Percentiles rank a stretch among this genome's conserved stretches.
Evolutionary conservation across 2,888 invertebrate genomes (phyloP).

Genomic region (Apeira syringaria): DNA sequence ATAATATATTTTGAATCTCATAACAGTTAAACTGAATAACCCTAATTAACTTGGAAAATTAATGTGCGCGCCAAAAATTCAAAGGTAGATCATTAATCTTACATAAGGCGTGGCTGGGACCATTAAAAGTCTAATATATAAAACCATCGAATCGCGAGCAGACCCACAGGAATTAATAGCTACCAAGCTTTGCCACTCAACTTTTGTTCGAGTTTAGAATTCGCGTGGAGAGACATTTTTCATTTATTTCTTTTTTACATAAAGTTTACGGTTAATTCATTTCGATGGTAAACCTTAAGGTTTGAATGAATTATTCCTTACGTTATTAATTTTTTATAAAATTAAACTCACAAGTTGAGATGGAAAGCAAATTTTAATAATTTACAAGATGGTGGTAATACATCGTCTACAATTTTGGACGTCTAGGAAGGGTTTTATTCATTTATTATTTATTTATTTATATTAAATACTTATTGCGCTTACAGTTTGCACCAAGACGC

Average conservation of each 20-base stretch:
- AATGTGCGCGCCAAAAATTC: conserved; percentile 17
- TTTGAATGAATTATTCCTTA: too few species aligned
- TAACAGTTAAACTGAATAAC: neutral
- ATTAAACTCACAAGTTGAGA: too few species aligned
- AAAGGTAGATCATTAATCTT: conserved; percentile 15
- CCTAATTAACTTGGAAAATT: conserved; percentile 14
- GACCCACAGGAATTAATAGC: conserved; percentile 15
- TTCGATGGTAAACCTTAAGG: too few species aligned
- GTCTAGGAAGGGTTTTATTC: too few species aligned
- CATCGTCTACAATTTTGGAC: too few species aligned
- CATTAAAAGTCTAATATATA: conserved; percentile 14
- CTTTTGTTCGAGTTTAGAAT: conserved; percentile 8
- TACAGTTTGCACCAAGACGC: too few species aligned
- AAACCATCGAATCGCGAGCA: conserved; percentile 12
- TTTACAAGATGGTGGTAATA: too few species aligned
- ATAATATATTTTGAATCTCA: neutral
- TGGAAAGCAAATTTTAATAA: too few species aligned
- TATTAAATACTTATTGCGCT: too few species aligned
- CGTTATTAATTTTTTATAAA: too few species aligned
- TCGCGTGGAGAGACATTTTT: conserved; percentile 5
- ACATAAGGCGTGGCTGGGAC: conserved; percentile 16
- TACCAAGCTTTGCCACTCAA: conserved; percentile 6
- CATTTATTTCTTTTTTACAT: conserved; percentile 11
- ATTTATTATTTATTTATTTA: too few species aligned
- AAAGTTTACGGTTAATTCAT: too few species aligned